Conservation (phyloP, 2,888 invertebrate genomes). For the Drosophila nigricruria region DNA sequence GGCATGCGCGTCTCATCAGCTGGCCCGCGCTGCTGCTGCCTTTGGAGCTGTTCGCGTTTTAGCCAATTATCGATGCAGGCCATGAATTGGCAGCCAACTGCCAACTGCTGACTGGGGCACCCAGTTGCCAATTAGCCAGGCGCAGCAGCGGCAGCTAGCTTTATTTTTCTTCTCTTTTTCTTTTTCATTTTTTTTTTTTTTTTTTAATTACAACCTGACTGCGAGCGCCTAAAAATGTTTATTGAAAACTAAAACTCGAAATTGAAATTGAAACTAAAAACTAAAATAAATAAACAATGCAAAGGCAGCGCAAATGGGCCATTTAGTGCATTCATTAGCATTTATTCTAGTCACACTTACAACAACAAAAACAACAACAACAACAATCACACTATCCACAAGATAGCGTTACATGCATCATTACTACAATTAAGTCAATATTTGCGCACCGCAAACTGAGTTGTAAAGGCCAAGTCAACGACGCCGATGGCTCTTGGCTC, state of each 20-base stretch:
- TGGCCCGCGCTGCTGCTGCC: constrained; percentile 6
- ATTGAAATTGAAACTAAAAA: constrained; percentile 15
- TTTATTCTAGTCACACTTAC: constrained; percentile 67
- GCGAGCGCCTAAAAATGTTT: constrained; percentile 9
- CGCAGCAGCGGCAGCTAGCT: constrained; percentile 23
- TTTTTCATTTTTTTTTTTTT: not conserved
- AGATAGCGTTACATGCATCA: constrained; percentile 57
- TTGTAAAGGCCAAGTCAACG: constrained; percentile 51
- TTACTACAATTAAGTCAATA: constrained; percentile 64
- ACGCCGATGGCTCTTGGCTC: constrained; percentile 15
- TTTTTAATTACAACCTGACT: constrained; percentile 64
- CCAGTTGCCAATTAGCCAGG: constrained; percentile 73
- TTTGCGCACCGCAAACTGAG: constrained; percentile 58
- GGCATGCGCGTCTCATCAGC: constrained; percentile 24
- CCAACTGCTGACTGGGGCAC: constrained; percentile 40
- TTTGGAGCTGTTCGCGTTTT: constrained; percentile 17
- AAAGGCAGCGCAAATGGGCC: constrained; percentile 58
- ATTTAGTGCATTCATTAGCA: constrained; percentile 78
- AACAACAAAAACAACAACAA: constrained; percentile 20
- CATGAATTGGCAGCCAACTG: constrained; percentile 48
- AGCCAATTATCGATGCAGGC: constrained; percentile 62
- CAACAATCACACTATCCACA: constrained; percentile 37
- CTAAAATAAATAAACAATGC: constrained; percentile 14
- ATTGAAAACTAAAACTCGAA: constrained; percentile 6
- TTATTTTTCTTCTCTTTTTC: constrained; percentile 39